phyloP scores from a whole-genome alignment of 2,113 vertebrate genomes.

The Actinemys pallida region DNA sequence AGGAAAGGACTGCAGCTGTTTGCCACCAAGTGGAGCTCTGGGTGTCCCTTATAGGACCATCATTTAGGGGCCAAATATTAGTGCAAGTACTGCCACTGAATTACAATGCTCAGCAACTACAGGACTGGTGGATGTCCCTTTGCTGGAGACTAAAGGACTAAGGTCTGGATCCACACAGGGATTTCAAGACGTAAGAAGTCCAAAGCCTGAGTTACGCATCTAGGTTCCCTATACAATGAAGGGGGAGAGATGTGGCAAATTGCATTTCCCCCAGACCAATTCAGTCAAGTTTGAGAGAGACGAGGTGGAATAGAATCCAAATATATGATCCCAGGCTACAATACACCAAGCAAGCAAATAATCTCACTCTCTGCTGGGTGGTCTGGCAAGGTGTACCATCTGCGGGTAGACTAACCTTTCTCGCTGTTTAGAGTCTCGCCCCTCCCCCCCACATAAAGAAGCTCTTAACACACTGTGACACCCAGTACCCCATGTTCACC shows the following conservation, averaged over 20 bases:
- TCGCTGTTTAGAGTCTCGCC: no score
- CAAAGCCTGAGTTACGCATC: neutral
- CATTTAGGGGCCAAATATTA: neutral
- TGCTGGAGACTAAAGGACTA: neutral
- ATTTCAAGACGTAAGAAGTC: neutral
- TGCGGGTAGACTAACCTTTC: no score
- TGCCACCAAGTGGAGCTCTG: neutral
- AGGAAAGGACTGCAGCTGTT: neutral
- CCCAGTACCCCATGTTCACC: no score
- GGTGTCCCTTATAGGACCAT: no score
- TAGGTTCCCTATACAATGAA: neutral
- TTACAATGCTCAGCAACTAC: neutral
- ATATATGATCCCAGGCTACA: neutral
- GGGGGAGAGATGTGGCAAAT: neutral
- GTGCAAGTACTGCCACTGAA: neutral
- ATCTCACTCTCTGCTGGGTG: no score
- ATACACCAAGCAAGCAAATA: neutral
- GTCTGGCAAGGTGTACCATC: no score
- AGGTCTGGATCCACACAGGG: neutral
- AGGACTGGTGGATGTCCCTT: neutral
- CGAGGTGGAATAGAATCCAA: neutral
- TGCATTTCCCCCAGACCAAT: neutral
- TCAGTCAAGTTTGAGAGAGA: neutral
- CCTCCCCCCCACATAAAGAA: no score
- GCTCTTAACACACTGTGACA: neutral